Evolutionary conservation across 2,797 vertebrate genomes (phyloP).

Genomic region (Apogon talboti): DNA sequence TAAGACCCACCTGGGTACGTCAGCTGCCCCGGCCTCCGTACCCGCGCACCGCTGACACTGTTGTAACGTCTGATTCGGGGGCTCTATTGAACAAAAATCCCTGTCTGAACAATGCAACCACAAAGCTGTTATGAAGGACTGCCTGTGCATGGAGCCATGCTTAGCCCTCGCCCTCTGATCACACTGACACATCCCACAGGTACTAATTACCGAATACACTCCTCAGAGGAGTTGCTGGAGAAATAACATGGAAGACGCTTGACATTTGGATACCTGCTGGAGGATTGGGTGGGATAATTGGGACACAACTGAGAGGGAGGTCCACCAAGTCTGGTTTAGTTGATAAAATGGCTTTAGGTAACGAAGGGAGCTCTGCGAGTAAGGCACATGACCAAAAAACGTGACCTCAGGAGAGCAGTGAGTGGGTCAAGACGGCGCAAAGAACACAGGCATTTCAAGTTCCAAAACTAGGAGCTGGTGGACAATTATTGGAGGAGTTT

Average conservation of each 20-base stretch:
- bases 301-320: conserved; percentile 79
- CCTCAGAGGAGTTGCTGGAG: conserved; percentile 61
- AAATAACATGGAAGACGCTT: conserved; percentile 78
- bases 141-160: conserved; percentile 59
- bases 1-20: conserved; percentile 51
- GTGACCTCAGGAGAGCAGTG: conserved; percentile 56
- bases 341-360: conserved; percentile 79
- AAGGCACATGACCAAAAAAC: conserved; percentile 64
- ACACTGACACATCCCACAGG: conserved; percentile 82
- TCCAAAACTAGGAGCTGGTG: conserved; percentile 48
- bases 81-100: conserved; percentile 73
- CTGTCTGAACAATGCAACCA: conserved; percentile 62
- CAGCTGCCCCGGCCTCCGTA: conserved; percentile 50
- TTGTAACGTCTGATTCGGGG: conserved; percentile 61
- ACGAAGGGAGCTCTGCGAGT: conserved; percentile 45
- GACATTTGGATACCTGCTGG: conserved; percentile 85
- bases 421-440: conserved; percentile 51
- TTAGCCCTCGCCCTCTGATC: conserved; percentile 78
- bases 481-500: conserved; percentile 76
- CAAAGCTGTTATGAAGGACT: conserved; percentile 64
- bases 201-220: conserved; percentile 83
- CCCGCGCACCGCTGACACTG: conserved; percentile 63
- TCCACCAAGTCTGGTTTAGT: conserved; percentile 71
- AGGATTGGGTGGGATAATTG: conserved; percentile 82
- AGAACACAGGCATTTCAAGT: conserved; percentile 58